Percentiles rank a stretch among this genome's conserved stretches.
Evolutionary conservation across 2,888 invertebrate species (phyloP).

Genomic region (Trichopria drosophilae): DNA sequence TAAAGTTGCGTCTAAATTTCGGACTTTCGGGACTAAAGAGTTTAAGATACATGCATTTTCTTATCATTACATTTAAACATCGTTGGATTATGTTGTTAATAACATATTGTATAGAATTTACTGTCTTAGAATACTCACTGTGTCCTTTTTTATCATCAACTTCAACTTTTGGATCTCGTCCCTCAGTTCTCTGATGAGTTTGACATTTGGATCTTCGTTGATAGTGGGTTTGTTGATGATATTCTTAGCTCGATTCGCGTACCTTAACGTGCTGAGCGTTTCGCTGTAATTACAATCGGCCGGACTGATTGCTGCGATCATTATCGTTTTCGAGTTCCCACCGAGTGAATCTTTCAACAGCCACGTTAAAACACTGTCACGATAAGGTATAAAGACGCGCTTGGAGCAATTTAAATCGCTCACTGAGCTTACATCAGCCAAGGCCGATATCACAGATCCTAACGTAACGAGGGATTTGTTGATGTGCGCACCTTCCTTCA

Average conservation of each 20-base stretch:
- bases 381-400: constrained; percentile 78
- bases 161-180: constrained; percentile 84
- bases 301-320: constrained; percentile 83
- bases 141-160: constrained; percentile 71
- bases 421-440: constrained; percentile 69
- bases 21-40: too few species aligned
- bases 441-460: constrained; percentile 77
- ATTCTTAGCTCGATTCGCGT: constrained; percentile 88
- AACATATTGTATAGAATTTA: too few species aligned
- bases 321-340: constrained; percentile 88
- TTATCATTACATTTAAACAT: too few species aligned
- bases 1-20: too few species aligned
- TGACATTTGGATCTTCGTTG: constrained; percentile 88
- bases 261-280: constrained; percentile 81
- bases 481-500: constrained; percentile 89
- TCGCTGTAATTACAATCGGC: constrained; percentile 87
- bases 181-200: constrained; percentile 79
- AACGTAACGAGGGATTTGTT: constrained; percentile 87
- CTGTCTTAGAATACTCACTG: constrained; percentile 58
- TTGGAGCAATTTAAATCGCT: constrained; percentile 56
- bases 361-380: constrained; percentile 88
- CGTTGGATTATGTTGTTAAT: too few species aligned
- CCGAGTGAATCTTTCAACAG: constrained; percentile 84
- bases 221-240: constrained; percentile 90
- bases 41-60: too few species aligned